A percentile compares a stretch with the other conserved stretches of the same genome.
Conservation (phyloP, 2,888 invertebrate genomes). For the Apotomis turbidana region DNA sequence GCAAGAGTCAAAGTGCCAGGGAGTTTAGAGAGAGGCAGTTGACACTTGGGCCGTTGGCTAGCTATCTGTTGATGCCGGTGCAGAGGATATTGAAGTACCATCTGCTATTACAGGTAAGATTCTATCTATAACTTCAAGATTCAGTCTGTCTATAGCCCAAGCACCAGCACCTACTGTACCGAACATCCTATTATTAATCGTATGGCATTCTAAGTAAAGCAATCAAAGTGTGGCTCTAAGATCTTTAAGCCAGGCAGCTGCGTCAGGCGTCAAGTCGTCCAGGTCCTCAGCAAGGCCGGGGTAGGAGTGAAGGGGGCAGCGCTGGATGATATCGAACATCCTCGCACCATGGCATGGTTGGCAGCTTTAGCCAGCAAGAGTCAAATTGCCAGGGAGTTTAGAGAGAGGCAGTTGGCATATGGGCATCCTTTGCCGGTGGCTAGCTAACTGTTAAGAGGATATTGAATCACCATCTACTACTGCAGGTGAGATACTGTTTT, state of each 20-base stretch:
- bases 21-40: conserved; percentile 91
- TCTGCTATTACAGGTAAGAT: conserved; percentile 80
- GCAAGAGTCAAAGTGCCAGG: conserved; percentile 86
- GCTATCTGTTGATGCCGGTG: conserved; percentile 97
- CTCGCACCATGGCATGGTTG: conserved; percentile 94
- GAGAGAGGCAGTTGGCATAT: conserved; percentile 90
- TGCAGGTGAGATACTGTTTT: conserved; percentile 94
- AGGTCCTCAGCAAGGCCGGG: no score
- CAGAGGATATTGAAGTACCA: conserved; percentile 98
- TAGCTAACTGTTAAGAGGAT: conserved; percentile 96
- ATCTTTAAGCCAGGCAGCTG: no score
- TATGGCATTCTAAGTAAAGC: no score
- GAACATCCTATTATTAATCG: no score
- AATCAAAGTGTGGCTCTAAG: no score
- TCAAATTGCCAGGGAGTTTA: conserved; percentile 87
- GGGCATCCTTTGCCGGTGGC: conserved; percentile 96
- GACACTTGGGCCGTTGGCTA: conserved; percentile 93
- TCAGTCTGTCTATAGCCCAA: no score
- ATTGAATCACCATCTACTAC: conserved; percentile 96
- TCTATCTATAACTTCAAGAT: no score
- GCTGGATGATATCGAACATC: no score
- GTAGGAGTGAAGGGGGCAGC: no score
- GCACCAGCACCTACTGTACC: conserved; percentile 86
- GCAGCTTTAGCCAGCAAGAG: conserved; percentile 91
- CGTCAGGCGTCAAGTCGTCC: no score